Evolutionary conservation across 2,888 invertebrate genomes (phyloP).

Genomic region (Luffia ferchaultella): DNA sequence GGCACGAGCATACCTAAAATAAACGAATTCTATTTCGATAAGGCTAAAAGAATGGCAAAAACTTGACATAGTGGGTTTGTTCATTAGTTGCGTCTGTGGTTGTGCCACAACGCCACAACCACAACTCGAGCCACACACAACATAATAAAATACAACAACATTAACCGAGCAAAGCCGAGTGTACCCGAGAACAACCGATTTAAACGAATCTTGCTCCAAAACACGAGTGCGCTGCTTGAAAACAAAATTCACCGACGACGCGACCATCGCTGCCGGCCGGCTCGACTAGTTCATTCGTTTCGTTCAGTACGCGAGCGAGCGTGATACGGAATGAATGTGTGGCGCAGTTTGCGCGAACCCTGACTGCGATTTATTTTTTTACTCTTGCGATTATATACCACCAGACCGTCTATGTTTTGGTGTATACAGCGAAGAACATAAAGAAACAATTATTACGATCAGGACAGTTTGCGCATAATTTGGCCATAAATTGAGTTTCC

Average conservation of each 20-base stretch:
- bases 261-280: conserved; percentile 21
- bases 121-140: conserved; percentile 40
- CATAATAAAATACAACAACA: conserved; percentile 16
- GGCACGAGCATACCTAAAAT: too few relatives aligned
- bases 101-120: conserved; percentile 13
- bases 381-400: conserved; percentile 52
- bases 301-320: conserved; percentile 65
- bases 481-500: conserved; percentile 57
- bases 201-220: conserved; percentile 53
- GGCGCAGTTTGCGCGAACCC: conserved; percentile 66
- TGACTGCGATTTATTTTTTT: conserved; percentile 57
- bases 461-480: conserved; percentile 57
- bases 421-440: conserved; percentile 50
- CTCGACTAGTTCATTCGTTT: conserved; percentile 7
- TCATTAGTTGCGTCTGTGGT: neutral
- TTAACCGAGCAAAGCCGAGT: conserved; percentile 21
- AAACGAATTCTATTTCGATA: neutral
- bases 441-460: conserved; percentile 37
- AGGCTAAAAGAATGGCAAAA: neutral
- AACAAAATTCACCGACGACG: conserved; percentile 53
- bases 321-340: conserved; percentile 66
- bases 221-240: conserved; percentile 56
- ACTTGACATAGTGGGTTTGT: neutral
- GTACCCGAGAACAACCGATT: conserved; percentile 33
- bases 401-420: conserved; percentile 51